These are phyloP conservation scores for Fragum fragum DNA, from an alignment of 2,888 invertebrate genomes.

Conservation along the genomic window DNA sequence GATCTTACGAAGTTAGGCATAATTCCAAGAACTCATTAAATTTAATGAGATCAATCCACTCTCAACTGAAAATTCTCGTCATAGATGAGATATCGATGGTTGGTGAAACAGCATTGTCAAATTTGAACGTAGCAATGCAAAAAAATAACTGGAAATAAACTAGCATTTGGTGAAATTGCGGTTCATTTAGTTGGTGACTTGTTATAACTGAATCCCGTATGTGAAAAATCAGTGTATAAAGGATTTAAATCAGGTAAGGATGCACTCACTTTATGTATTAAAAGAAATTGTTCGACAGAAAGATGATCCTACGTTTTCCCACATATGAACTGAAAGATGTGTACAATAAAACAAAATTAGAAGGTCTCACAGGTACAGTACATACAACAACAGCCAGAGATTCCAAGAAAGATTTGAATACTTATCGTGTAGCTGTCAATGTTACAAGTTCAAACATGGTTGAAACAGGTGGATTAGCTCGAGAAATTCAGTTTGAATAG, in stretches of 20 bases:
- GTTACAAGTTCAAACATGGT: constrained; percentile 44
- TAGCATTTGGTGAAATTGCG: constrained; percentile 56
- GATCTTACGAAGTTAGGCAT: neutral
- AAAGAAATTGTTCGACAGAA: constrained; percentile 54
- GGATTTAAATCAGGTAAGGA: constrained; percentile 33
- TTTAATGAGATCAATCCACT: constrained; percentile 37
- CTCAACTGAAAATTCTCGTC: constrained; percentile 39
- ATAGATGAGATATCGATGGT: constrained; percentile 58
- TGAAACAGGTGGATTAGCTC: constrained; percentile 48
- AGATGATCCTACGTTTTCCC: constrained; percentile 49
- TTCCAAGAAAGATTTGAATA: constrained; percentile 38
- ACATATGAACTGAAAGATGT: constrained; percentile 30
- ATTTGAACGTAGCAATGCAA: constrained; percentile 28
- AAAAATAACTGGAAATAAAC: constrained; percentile 38
- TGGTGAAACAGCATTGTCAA: constrained; percentile 22
- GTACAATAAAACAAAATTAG: constrained; percentile 31
- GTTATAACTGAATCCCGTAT: constrained; percentile 53
- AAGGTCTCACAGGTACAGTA: neutral
- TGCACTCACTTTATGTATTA: constrained; percentile 47
- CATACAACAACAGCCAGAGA: constrained; percentile 36
- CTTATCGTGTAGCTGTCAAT: constrained; percentile 34
- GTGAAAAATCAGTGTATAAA: constrained; percentile 45
- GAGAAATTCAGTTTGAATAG: constrained; percentile 33
- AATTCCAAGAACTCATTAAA: constrained; percentile 32
- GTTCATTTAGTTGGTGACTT: constrained; percentile 62